phyloP scores from a whole-genome alignment of 2,888 invertebrate species.

The Athrips mouffetella region DNA sequence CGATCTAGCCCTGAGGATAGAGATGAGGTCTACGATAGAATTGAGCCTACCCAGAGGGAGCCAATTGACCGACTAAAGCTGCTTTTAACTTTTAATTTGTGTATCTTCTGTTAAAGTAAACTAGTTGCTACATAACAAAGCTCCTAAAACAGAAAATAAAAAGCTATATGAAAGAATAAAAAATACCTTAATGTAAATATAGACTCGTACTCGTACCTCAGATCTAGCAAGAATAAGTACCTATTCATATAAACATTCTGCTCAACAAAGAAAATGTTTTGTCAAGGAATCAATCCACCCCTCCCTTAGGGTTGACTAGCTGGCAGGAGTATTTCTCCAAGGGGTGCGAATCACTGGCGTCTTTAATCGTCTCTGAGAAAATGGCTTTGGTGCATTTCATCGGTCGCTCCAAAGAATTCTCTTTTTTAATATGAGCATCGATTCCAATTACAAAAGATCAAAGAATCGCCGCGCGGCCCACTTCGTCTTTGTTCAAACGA shows the following conservation, averaged over 20 bases:
- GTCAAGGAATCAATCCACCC: constrained; percentile 12
- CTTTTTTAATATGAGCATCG: constrained; percentile 79
- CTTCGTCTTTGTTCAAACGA: constrained; percentile 79
- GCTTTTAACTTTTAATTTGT: too few species aligned
- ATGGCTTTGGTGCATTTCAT: constrained; percentile 75
- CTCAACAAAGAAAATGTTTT: constrained; percentile 2
- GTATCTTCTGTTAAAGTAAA: too few species aligned
- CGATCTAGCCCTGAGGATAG: too few species aligned
- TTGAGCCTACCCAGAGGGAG: too few species aligned
- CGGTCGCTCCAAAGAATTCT: constrained; percentile 66
- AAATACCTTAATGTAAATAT: too few species aligned
- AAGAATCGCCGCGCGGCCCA: constrained; percentile 78
- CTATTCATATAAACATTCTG: too few species aligned
- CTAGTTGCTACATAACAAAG: too few species aligned
- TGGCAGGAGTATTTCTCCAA: constrained; percentile 18
- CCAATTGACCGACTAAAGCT: too few species aligned
- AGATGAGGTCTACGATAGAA: too few species aligned
- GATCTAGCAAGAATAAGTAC: too few species aligned
- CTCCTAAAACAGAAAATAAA: not conserved
- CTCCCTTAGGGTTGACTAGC: constrained; percentile 17
- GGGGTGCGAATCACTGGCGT: constrained; percentile 49
- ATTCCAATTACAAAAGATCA: constrained; percentile 80
- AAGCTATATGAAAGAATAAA: too few species aligned
- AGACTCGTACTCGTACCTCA: too few species aligned
- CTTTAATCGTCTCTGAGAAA: constrained; percentile 68